Conservation (phyloP, 2,113 vertebrate genomes). For the Corythoichthys haematopterus region DNA sequence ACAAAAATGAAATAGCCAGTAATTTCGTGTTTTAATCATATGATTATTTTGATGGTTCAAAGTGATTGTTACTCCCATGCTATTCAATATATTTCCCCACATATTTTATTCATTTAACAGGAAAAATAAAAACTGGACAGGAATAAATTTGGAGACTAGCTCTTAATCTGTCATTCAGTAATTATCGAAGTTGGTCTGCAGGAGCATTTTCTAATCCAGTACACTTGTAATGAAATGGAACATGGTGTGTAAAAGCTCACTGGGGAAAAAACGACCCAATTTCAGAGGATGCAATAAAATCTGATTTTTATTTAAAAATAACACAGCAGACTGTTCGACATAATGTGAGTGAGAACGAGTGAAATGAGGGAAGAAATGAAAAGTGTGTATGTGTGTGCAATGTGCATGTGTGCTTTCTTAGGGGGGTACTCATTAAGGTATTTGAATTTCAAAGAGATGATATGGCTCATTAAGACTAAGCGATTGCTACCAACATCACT, state of each 20-base stretch:
- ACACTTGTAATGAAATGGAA: conserved; percentile 1
- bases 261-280: not conserved
- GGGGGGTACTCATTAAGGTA: conserved; percentile 60
- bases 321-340: conserved; percentile 18
- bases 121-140: not conserved
- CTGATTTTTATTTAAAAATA: conserved; percentile 6
- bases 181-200: not conserved
- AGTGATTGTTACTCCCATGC: not conserved
- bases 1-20: not conserved
- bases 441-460: conserved; percentile 74
- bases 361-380: conserved; percentile 28
- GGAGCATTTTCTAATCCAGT: not conserved
- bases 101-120: not conserved
- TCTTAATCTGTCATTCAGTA: not conserved
- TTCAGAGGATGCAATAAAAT: not conserved
- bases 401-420: conserved; percentile 9
- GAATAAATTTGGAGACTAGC: not conserved
- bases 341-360: conserved; percentile 20
- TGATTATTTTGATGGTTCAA: too few relatives aligned
- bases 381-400: conserved; percentile 15
- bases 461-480: conserved; percentile 74
- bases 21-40: too few relatives aligned
- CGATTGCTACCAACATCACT: conserved; percentile 70
- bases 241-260: not conserved
- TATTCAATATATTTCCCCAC: not conserved